Conservation (phyloP, 2,888 invertebrate species). For the Pandemis cinnamomeana region DNA sequence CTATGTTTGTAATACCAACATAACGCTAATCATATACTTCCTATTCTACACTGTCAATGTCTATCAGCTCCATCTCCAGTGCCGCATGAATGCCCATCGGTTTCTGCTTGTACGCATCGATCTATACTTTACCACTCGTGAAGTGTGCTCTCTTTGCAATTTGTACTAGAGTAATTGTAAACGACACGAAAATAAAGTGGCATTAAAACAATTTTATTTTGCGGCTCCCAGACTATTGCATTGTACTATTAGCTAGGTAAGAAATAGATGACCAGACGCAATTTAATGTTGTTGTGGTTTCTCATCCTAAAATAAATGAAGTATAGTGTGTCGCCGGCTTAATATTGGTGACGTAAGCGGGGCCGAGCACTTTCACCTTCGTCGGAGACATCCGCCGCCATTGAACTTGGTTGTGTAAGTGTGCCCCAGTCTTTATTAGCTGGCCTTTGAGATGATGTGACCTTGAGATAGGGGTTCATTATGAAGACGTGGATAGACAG, state of each 20-base stretch:
- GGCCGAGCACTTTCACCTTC: constrained; percentile 70
- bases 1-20: not conserved
- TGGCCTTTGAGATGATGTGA: constrained; percentile 27
- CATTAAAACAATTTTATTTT: no score
- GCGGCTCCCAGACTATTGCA: no score
- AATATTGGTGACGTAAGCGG: constrained; percentile 49
- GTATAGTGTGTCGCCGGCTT: constrained; percentile 33
- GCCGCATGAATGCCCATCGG: not conserved
- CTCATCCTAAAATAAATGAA: no score
- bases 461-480: constrained; percentile 28
- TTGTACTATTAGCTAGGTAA: no score
- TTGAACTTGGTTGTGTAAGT: constrained; percentile 66
- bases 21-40: not conserved
- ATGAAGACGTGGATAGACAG: not conserved
- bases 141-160: no score
- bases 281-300: no score
- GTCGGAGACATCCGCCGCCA: constrained; percentile 62
- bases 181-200: no score
- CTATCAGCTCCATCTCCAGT: not conserved
- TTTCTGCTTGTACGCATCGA: constrained; percentile 6
- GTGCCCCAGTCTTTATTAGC: constrained; percentile 13
- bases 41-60: not conserved
- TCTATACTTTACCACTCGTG: no score
- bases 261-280: no score
- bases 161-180: no score